phyloP scores from a whole-genome alignment of 2,888 invertebrate species.

The Aethes cnicana region DNA sequence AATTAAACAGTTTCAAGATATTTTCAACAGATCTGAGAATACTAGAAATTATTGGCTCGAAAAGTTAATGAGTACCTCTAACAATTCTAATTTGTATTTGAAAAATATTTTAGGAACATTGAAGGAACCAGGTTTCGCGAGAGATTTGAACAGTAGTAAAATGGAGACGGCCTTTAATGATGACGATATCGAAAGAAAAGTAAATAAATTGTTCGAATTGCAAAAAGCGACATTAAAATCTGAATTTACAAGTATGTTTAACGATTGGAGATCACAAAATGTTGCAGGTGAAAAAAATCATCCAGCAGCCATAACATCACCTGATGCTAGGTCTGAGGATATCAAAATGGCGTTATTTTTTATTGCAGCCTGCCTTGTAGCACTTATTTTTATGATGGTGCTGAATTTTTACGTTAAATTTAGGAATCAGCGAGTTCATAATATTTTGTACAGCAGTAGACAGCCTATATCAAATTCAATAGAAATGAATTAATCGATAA shows the following conservation, averaged over 20 bases:
- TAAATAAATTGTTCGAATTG: slow-evolving; percentile 11
- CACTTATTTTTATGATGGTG: slow-evolving; percentile 9
- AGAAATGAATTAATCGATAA: slow-evolving; percentile 27
- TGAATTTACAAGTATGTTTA: slow-evolving; percentile 14
- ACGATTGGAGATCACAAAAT: slow-evolving; percentile 11
- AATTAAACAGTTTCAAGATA: slow-evolving; percentile 11
- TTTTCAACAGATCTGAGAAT: slow-evolving; percentile 8
- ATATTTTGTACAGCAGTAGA: slow-evolving; percentile 9
- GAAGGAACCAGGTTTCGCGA: not conserved
- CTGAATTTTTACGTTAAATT: slow-evolving; percentile 15
- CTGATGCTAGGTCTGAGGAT: not conserved
- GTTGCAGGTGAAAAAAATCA: slow-evolving; percentile 5
- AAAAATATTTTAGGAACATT: slow-evolving; percentile 9
- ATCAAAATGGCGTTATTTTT: slow-evolving; percentile 22
- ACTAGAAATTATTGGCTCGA: not conserved
- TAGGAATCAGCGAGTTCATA: not conserved
- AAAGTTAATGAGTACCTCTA: slow-evolving; percentile 11
- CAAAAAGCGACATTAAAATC: slow-evolving; percentile 10
- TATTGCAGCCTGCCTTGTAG: slow-evolving; percentile 15
- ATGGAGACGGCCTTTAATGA: not conserved
- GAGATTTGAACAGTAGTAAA: not conserved
- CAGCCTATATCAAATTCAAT: slow-evolving; percentile 19
- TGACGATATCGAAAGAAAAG: slow-evolving; percentile 10
- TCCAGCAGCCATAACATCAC: slow-evolving; percentile 1
- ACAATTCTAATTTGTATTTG: slow-evolving; percentile 17